Base-by-base conservation (phyloP, 2,888 invertebrate genomes). In the Tanytarsus gracilentus region DNA sequence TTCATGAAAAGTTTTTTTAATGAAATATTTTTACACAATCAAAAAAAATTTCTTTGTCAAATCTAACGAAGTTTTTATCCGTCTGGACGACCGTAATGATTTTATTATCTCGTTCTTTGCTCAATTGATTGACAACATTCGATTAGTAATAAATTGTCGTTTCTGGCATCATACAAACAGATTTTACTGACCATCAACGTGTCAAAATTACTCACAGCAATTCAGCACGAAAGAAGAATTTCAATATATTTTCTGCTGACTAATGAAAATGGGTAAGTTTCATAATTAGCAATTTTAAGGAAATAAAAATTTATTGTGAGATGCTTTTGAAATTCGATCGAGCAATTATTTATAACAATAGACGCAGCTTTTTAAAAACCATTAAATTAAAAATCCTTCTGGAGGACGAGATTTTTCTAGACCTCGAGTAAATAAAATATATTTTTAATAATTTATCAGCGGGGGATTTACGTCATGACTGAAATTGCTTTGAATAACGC, bases 241-340 rank as follows among this genome's bases (percentile, higher is more conserved):
- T 58, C 58, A 29, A 58, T 58, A 16, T 48, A 21, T 11, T 58
- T 16, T 29, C 14, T 58, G 14, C 11, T 58, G 7, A 48, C 48
- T 7, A 58, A 58, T 14, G 16, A 44, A 48, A 58, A 44, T n/a
- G 30, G 23, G 58, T 29, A 26, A 40, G 56, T 56, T 5, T n/a
- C 9, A n/a, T 14, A 53, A 36, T 11, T 23, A 18, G 18, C 23
- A n/a, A n/a, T n/a, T n/a, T n/a, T n/a, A n/a, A n/a, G n/a, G n/a
- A n/a, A n/a, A n/a, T n/a, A n/a, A n/a, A n/a, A n/a, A n/a, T n/a
- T n/a, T n/a, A n/a, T n/a, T n/a, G n/a, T n/a, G n/a, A n/a, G n/a
- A n/a, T n/a, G n/a, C n/a, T n/a, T n/a, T n/a, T n/a, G n/a, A n/a
- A n/a, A n/a, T n/a, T n/a, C n/a, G n/a, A n/a, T n/a, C n/a, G n/a